Conservation (phyloP, 2,888 invertebrate genomes). For the Ellobium chinense region DNA sequence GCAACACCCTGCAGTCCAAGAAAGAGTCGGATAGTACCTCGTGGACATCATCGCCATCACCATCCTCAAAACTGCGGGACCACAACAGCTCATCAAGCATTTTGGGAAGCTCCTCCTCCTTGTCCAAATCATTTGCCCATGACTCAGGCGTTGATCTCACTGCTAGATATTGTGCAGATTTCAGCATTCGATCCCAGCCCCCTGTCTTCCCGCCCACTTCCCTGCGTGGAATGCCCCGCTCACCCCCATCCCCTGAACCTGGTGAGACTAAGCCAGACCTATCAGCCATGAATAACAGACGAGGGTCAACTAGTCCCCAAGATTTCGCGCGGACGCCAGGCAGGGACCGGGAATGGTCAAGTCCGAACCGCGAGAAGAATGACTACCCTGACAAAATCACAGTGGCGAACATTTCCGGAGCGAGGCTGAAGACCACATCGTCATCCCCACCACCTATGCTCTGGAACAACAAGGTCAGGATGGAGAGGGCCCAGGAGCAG, state of each 20-base stretch:
- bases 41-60: slow-evolving; percentile 29
- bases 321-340: not conserved
- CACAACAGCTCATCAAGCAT: not conserved
- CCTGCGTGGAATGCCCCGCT: not conserved
- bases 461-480: slow-evolving; percentile 31
- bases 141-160: slow-evolving; percentile 30
- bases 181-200: slow-evolving; percentile 37
- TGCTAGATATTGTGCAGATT: slow-evolving; percentile 40
- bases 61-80: slow-evolving; percentile 22
- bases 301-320: not conserved
- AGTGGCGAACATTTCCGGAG: slow-evolving; percentile 22
- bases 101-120: not conserved
- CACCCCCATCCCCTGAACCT: slow-evolving; percentile 28
- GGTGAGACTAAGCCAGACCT: slow-evolving; percentile 18
- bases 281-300: not conserved
- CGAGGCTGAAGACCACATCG: slow-evolving; percentile 17
- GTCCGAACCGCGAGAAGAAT: not conserved
- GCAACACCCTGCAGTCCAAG: slow-evolving; percentile 37
- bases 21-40: slow-evolving; percentile 35
- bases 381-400: slow-evolving; percentile 16
- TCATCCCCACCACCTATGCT: slow-evolving; percentile 18
- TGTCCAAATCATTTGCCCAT: slow-evolving; percentile 4
- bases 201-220: slow-evolving; percentile 35
- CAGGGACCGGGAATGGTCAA: not conserved
- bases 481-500: slow-evolving; percentile 30